Base-by-base conservation (phyloP, 2,113 vertebrate genomes). In the Podarcis raffonei region DNA sequence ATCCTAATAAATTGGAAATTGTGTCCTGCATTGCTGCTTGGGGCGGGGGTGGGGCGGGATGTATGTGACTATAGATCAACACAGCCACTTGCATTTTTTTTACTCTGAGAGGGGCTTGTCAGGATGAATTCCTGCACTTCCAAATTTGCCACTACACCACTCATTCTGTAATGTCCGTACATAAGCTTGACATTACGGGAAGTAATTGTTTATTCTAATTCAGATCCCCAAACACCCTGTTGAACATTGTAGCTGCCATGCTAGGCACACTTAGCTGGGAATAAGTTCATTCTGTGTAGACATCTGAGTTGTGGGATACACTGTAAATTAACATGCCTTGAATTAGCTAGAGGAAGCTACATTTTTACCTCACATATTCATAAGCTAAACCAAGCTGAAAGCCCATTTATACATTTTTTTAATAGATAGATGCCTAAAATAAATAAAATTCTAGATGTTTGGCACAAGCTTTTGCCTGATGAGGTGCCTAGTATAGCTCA, bases 121-220 rank as follows among this genome's bases (percentile, higher is more conserved):
- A 62, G 13, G 59, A 62, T 62, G 59, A 62, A 20, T 20, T 20
- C 16, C 3, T 62, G 59, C 16, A 62, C 59, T 20, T 62, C 59
- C 4, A 62, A 62, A 62, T 62, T 15, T 62, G 5, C 18, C 59
- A 20, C 59, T 62, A 62, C 59, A 62, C 59, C 59, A 62, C 59
- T 62, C 15, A 62, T 20, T 62, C 59, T 62, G 59, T 62, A 62
- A 18, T 62, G 12, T 5, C 68, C 35, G 3, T 30, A 16, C 11
- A 66, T 87, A 83, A 8, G 20, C 79, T 74, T 37, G 27, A 88
- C 84, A 89, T 12, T 74, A 65, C 16, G 86, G 69, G 30, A 82
- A 86, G 42, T 20, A 23, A 8, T 25, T 42, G 35, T 62, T 35
- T 82, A 27, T 88, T 81, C 86, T 37, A 57, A 81, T 39, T 74